Evolutionary conservation across 2,888 invertebrate genomes (phyloP), one percentile per base, ranked within the genome.

Genomic region (Apotomis turbidana): DNA sequence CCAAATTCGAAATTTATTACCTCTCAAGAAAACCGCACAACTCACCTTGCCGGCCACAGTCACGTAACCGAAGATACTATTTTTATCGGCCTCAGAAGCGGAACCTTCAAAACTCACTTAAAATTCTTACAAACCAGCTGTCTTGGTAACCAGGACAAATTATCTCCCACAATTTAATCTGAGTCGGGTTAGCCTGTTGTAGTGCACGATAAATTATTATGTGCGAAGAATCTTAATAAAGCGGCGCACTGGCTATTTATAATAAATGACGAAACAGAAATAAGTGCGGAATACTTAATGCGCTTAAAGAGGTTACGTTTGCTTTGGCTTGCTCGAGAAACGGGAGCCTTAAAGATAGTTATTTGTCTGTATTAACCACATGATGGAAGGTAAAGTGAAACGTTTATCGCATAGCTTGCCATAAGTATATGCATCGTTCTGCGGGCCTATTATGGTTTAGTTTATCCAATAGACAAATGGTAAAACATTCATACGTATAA

Each of bases 191-290:
- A 79, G 81, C 82, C 79, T 75, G 82, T 76, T 59, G 80, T 80
- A 76, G 80, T 80, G 81, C 76, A 80, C 84, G 79, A 88, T 88
- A 87, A 87, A 88, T 87, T 86, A 88, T 86, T 85, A 87, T 82
- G 89, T 87, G 86, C 85, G 79, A 83, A 87, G 91, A 91, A 92
- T 91, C 83, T 89, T 90, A 91, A 91, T 90, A 89, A 87, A 88
- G 85, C 87, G 82, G 85, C 86, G 82, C 78, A 77, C 80, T 77
- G 84, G 86, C 84, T 88, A 85, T 90, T 90, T 87, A 88, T 90
- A 86, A 89, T 88, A 89, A 89, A 90, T 90, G 91, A 90, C 84
- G 89, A 90, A 90, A 90, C 86, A 85, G 86, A 89, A 87, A 87
- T 90, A 89, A 85, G 88, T 82, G 80, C 83, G 81, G 91, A 89